Base-by-base conservation (phyloP, 2,888 invertebrate genomes). In the Neoitamus cyanurus region DNA sequence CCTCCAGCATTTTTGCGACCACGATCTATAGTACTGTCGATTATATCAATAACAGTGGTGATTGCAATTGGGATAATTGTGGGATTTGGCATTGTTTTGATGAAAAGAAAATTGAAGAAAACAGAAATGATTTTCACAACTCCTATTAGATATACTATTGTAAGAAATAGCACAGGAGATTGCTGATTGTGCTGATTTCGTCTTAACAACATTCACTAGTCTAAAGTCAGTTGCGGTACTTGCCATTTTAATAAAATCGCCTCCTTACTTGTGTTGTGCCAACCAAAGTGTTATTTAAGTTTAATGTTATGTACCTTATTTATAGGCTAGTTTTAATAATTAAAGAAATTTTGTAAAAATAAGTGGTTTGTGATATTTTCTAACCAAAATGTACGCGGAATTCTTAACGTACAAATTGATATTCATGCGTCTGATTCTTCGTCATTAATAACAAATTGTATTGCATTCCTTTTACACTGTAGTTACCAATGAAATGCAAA, bases 121-220 rank as follows among this genome's bases (percentile, higher is more conserved):
- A 83, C 82, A 48, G 85, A 84, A 15, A 69, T 85, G 37, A 73
- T 75, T 6, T 85, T 86, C 46, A 82, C 83, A 4, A 82, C 83
- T 7, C 87, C 88, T 1, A 87, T 88, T 28, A 78, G 87, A 58
- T 88, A 88, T 78, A 87, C 87, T 20, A 86, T 87, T 1, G 87
- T 88, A 2, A 83, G 87, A 37, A 85, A 87, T 70, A 87, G 85
- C 70, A 86, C 86, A 30, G 84, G 86, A 11, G 68, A 82, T n/a
- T n/a, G n/a, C n/a, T n/a, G n/a, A 30, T 82, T 30, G 31, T 20
- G 36, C 68, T 68, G 25, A 30, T n/a, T 7, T 31, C 11, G 70
- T 70, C 31, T 11, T 34, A 30, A 70, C 70, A 34, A 58, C 37
- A 20, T 58, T 37, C 11, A 82, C 82, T 82, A 82, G 82, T 82